These are phyloP conservation scores for Microctonus aethiopoides DNA, from an alignment of 2,888 invertebrate species.

Conservation along the genomic window DNA sequence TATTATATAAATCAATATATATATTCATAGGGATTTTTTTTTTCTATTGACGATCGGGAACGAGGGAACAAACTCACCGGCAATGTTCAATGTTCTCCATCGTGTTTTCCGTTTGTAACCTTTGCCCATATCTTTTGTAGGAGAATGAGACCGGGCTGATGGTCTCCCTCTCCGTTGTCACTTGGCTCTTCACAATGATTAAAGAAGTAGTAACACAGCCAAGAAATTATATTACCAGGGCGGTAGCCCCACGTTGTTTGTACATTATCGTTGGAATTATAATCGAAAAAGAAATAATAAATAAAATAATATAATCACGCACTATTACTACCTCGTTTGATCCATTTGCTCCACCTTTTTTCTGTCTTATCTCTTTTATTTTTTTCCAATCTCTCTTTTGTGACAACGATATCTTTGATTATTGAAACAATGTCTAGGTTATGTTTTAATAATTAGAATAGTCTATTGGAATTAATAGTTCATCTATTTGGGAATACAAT, in stretches of 20 bases:
- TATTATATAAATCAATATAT: background rate
- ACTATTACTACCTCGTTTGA: background rate
- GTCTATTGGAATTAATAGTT: too few relatives aligned
- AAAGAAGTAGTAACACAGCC: background rate
- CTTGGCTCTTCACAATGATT: conserved; percentile 23
- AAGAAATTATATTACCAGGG: conserved; percentile 10
- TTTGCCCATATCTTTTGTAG: conserved; percentile 69
- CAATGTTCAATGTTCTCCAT: conserved; percentile 74
- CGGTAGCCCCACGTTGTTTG: conserved; percentile 10
- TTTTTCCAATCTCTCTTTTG: conserved; percentile 45
- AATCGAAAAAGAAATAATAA: background rate
- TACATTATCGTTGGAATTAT: conserved; percentile 5
- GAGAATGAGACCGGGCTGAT: conserved; percentile 45
- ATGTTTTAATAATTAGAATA: too few relatives aligned
- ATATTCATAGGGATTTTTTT: background rate
- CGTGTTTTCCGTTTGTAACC: conserved; percentile 71
- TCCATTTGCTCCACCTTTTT: conserved; percentile 20
- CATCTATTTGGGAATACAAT: too few relatives aligned
- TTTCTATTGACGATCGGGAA: background rate
- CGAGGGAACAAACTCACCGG: conserved; percentile 64
- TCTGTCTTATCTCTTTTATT: background rate
- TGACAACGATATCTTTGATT: too few relatives aligned
- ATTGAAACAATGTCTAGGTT: conserved; percentile 58
- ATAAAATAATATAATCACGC: background rate
- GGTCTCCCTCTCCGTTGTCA: conserved; percentile 35